Evolutionary conservation across 2,888 invertebrate genomes (phyloP), one percentile per base, ranked within the genome.

Genomic region (Hirtodrosophila histrioides): DNA sequence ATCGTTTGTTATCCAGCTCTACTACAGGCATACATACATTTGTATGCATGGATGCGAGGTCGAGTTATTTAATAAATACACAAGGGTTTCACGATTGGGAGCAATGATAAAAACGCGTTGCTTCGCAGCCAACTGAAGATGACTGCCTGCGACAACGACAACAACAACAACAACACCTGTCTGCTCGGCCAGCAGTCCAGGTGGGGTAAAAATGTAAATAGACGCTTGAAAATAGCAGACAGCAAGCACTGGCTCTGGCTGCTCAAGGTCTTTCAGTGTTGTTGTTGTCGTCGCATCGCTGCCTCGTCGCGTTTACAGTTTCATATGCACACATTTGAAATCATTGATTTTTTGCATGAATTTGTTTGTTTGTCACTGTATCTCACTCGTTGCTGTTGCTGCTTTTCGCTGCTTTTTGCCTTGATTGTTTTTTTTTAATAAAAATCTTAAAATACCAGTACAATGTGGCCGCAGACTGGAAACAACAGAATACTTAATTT

Each of bases 161-260:
- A 24, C 27, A 64, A 54, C 63, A 66, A 51, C 60, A 78, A 77
- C 84, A 84, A 84, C 82, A 82, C 87, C 82, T 87, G 87, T 82
- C 87, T 64, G 80, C 54, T 56, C 27, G 33, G 27, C 48, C 51
- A 50, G 24, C 63, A 64, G 63, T 53, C 87, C 87, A 84, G 81
- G 87, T 86, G 81, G 81, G 87, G 85, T 85, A 63, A 57, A 72
- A 81, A 77, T 77, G 78, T 73, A 75, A 73, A 81, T 72, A 78
- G 74, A 69, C 64, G 77, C 72, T 76, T 51, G 67, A 70, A 86
- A 81, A 86, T 74, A 76, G 60, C 54, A 75, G 56, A 51, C 40
- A 48, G 37, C 24, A 37, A 63, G 40, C 61, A 51, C 43, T 49
- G 35, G 35, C 40, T 54, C 9, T 24, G 41, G 40, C 66, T 35